phyloP scores from a whole-genome alignment of 2,797 vertebrate species.

The Pipistrellus kuhlii region DNA sequence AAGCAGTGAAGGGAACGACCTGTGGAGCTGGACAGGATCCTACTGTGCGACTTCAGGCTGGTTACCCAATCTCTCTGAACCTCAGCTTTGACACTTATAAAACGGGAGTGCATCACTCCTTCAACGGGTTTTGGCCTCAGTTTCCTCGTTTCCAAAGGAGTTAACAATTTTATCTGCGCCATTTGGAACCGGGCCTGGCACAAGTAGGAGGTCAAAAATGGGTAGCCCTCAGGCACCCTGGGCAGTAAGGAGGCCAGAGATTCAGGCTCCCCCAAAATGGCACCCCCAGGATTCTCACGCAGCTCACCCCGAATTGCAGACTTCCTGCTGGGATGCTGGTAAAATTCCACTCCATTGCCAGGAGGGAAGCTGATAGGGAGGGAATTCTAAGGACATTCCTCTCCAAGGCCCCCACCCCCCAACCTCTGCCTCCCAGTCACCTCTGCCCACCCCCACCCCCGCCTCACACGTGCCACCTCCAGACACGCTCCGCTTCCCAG shows the following conservation, averaged over 20 bases:
- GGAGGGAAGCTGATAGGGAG: not conserved
- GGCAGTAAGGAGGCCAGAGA: not conserved
- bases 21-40: not conserved
- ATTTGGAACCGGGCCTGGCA: not conserved
- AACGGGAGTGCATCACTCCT: not conserved
- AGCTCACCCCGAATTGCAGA: not conserved
- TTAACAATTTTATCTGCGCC: not conserved
- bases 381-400: too few species aligned
- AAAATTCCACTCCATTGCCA: not conserved
- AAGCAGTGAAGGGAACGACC: not conserved
- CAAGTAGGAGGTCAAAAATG: not conserved
- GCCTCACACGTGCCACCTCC: not conserved
- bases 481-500: not conserved
- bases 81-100: not conserved
- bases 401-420: not conserved
- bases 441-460: not conserved
- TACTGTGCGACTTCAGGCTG: not conserved
- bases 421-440: accelerated
- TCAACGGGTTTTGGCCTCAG: not conserved
- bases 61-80: not conserved
- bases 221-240: not conserved
- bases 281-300: not conserved
- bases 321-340: not conserved
- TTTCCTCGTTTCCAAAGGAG: not conserved
- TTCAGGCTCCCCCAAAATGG: not conserved